Evolutionary conservation across 53 echinoderm and acorn worm genomes (phyloP), one percentile per base, ranked within the genome.

Genomic region (Stichopus horrens): DNA sequence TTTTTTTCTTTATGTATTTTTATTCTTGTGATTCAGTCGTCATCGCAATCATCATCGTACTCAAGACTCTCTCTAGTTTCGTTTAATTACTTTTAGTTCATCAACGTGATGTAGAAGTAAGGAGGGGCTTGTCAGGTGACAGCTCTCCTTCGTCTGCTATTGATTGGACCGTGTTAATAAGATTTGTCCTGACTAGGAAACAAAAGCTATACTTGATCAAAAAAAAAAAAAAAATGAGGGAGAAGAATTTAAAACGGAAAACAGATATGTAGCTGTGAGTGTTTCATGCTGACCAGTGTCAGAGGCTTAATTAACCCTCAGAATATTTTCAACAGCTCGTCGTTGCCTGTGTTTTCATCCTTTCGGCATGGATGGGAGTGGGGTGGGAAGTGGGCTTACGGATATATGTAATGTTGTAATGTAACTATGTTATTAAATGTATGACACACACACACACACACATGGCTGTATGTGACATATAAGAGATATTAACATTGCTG

Each of bases 51-150:
- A 75, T 87, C 87, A 74, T 75, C 75, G 74, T 74, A 56, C 87
- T 75, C 75, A 74, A 55, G 21, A 56, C 87, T 87, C 87, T 87
- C 87, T 75, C 87, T 87, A 87, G 87, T 87, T 87, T 74, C 87
- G 74, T 74, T 87, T 87, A 87, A 87, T 87, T 87, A 87, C 87
- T 87, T 74, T 87, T 87, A 87, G 74, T 75, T 87, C 87, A 87
- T 87, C 87, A 87, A 75, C 55, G 87, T 74, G 87, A 87, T 75
- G 75, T 74, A 55, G 75, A 87, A 74, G 75, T 87, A 75, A 87
- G 75, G 74, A 75, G 87, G 75, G 75, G 74, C 87, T 75, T 55
- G 87, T 55, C 87, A 87, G 87, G 87, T 87, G 87, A 87, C 85
- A 85, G 85, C 65, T 63, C 65, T 22, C 85, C 85, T 37, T 59